These are phyloP conservation scores for Athalia rosae DNA, from an alignment of 2,888 invertebrate species.

Conservation along the genomic window DNA sequence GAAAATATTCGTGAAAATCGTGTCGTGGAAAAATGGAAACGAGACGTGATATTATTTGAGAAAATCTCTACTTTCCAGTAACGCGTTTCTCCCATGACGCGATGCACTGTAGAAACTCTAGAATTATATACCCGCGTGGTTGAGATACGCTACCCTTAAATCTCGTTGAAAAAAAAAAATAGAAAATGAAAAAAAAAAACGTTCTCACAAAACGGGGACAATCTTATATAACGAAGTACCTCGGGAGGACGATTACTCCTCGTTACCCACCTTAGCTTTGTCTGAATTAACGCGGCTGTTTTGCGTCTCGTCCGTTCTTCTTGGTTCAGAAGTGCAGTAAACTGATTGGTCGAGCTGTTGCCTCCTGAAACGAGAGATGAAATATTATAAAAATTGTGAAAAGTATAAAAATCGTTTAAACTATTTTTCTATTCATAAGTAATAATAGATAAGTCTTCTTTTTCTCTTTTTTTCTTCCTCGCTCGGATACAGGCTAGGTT, in stretches of 20 bases:
- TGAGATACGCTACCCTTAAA: too few species aligned
- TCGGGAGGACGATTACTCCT: not conserved
- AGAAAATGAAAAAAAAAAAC: not conserved
- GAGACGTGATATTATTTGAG: too few species aligned
- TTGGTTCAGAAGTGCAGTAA: constrained; percentile 67
- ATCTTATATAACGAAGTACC: not conserved
- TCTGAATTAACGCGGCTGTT: constrained; percentile 64
- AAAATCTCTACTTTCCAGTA: too few species aligned
- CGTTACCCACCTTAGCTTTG: constrained; percentile 66
- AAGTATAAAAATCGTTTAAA: not conserved
- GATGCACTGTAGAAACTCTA: too few species aligned
- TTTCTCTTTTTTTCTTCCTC: too few species aligned
- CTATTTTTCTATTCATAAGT: not conserved
- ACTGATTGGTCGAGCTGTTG: constrained; percentile 71
- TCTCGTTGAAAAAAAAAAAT: too few species aligned
- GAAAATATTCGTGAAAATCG: too few species aligned
- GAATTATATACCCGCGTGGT: too few species aligned
- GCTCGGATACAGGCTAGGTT: too few species aligned
- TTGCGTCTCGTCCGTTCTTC: constrained; percentile 64
- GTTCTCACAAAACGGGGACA: not conserved
- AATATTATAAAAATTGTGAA: constrained; percentile 43
- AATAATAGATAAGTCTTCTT: too few species aligned
- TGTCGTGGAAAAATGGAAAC: too few species aligned
- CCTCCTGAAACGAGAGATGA: constrained; percentile 61
- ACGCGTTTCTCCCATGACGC: too few species aligned